Base-by-base conservation (phyloP, 1,140 invertebrate genomes). In the Aradophagus sp. region DNA sequence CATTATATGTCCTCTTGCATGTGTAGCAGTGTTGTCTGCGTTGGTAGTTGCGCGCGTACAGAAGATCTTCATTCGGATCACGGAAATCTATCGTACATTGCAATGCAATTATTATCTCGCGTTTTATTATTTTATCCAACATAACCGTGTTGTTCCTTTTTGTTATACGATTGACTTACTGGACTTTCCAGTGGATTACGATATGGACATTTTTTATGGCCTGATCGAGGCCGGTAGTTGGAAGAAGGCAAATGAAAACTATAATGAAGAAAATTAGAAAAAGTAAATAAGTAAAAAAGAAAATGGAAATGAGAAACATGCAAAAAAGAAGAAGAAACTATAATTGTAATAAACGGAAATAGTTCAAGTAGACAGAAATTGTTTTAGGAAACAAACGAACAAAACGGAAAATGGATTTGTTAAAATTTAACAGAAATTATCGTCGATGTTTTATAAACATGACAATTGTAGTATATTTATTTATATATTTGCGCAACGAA, bases 371-470 rank as follows among this genome's bases (percentile, higher is more conserved):
- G 53, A 19, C 53, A 66, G 67, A 77, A 73, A 76, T 77, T 77
- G 74, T 79, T 77, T 80, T 76, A 82, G 72, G 35, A 71, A 77
- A 78, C 73, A 74, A 72, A 58, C 65, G 52, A 63, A 76, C 47
- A 65, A 72, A 69, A 62, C 62, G 41, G 63, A 73, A 73, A 75
- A 67, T 53, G 59, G 62, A 78, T 81, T 83, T 84, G 80, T 85
- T 85, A 84, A 85, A 85, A 84, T 84, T 84, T 84, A 85, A 84
- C 82, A 82, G 80, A 83, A 82, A 81, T 78, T 77, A 71, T 73
- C 74, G 80, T 84, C 82, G 80, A 73, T 85, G 83, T 85, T 85
- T 85, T 83, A 84, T 85, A 85, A 85, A 85, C 80, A 84, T 82
- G 82, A 80, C 78, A 79, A 73, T 58, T 79, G 75, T 83, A 82